Conservation (phyloP, 1,140 invertebrate species). For the Drosophila takahashii region DNA sequence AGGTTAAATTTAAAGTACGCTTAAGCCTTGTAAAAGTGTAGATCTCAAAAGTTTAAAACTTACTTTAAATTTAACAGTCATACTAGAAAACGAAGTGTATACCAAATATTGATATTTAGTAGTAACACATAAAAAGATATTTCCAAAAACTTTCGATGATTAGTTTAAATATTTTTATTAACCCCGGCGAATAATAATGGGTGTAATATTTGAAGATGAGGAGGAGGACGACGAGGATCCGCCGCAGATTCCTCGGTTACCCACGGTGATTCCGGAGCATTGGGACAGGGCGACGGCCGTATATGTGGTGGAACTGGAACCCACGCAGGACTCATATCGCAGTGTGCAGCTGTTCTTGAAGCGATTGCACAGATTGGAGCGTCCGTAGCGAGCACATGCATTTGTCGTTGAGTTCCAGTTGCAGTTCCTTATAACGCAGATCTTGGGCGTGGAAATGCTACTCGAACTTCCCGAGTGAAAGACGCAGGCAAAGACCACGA, state of each 20-base stretch:
- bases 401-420: conserved; percentile 29
- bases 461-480: not conserved
- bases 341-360: conserved; percentile 57
- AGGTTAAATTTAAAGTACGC: too few species aligned
- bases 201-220: conserved; percentile 24
- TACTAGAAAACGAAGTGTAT: too few species aligned
- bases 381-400: conserved; percentile 46
- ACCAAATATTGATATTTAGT: too few species aligned
- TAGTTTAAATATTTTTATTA: not conserved
- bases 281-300: conserved; percentile 29
- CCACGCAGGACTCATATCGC: conserved; percentile 42
- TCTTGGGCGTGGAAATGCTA: conserved; percentile 21
- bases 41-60: too few species aligned
- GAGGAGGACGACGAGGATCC: conserved; percentile 35
- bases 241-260: conserved; percentile 36
- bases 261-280: conserved; percentile 45
- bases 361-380: conserved; percentile 66
- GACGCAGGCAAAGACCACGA: conserved; percentile 8
- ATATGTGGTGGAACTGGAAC: conserved; percentile 22
- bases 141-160: too few species aligned
- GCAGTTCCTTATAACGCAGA: conserved; percentile 51
- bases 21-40: too few species aligned
- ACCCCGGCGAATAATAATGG: conserved; percentile 55
- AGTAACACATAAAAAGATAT: too few species aligned
- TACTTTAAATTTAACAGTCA: too few species aligned